A percentile compares a stretch with the other conserved stretches of the same genome.
These are phyloP conservation scores for Orthonyx spaldingii DNA, from an alignment of 2,113 vertebrate genomes.

Conservation along the genomic window DNA sequence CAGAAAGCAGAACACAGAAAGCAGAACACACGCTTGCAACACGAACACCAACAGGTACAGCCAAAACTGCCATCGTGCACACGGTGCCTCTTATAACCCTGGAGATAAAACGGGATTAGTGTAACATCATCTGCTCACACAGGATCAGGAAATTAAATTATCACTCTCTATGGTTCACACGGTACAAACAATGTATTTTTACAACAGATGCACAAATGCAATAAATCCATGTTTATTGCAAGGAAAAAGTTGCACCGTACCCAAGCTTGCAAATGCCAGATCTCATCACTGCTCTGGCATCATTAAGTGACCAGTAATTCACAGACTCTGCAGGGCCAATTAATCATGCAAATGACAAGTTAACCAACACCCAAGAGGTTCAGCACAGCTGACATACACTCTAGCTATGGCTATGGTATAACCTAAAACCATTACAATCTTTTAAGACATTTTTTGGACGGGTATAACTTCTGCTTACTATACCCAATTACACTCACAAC, in stretches of 20 bases:
- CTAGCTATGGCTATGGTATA: background rate
- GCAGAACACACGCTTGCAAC: fast-evolving
- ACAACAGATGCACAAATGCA: background rate
- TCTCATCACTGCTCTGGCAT: background rate
- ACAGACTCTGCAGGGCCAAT: background rate
- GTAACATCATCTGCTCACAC: background rate
- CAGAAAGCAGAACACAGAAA: background rate
- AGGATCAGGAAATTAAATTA: background rate
- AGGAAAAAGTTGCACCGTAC: background rate
- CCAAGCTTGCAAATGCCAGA: background rate
- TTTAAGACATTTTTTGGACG: background rate
- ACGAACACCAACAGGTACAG: background rate
- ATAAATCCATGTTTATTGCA: background rate
- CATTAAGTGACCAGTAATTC: background rate
- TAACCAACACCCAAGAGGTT: background rate
- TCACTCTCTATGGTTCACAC: fast-evolving
- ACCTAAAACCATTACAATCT: background rate
- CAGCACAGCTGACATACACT: background rate
- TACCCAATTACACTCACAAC: background rate
- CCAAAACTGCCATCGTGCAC: background rate
- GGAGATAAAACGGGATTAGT: background rate
- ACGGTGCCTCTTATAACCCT: background rate
- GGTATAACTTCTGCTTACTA: background rate
- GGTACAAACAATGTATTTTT: background rate
- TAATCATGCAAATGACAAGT: background rate